Evolutionary conservation across 2,888 invertebrate species (phyloP).

Genomic region (Philaethria dido): DNA sequence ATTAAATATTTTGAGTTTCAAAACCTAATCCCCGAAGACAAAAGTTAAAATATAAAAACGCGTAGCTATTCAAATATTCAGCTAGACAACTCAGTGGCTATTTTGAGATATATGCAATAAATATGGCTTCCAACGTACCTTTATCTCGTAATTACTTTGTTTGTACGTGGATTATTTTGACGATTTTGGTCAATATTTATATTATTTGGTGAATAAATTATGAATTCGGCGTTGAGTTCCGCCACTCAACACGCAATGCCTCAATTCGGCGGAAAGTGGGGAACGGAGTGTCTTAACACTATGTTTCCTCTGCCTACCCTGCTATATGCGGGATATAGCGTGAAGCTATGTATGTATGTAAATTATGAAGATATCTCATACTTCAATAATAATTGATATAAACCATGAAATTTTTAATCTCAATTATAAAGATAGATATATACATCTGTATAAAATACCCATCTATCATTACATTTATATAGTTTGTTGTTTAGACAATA

Average conservation of each 20-base stretch:
- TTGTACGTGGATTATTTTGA: not conserved
- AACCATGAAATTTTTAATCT: no score
- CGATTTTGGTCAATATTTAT: not conserved
- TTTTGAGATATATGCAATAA: not conserved
- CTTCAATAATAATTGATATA: no score
- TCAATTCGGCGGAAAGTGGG: no score
- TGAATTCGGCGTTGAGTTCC: not conserved
- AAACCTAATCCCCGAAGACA: conserved; percentile 49
- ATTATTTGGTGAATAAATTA: not conserved
- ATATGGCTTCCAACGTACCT: not conserved
- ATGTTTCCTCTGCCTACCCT: no score
- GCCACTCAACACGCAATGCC: no score
- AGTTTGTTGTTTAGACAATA: not conserved
- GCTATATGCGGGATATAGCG: no score
- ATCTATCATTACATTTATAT: no score
- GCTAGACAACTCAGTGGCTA: not conserved
- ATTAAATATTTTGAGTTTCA: conserved; percentile 68
- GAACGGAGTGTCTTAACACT: no score
- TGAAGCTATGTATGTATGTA: no score
- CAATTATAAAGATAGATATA: no score
- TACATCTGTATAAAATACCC: no score
- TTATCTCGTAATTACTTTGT: not conserved
- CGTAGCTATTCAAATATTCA: conserved; percentile 3
- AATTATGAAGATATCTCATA: no score
- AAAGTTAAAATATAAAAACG: conserved; percentile 37